Conservation (phyloP, 1,140 invertebrate genomes). For the Pseudomyrmex sp. region DNA sequence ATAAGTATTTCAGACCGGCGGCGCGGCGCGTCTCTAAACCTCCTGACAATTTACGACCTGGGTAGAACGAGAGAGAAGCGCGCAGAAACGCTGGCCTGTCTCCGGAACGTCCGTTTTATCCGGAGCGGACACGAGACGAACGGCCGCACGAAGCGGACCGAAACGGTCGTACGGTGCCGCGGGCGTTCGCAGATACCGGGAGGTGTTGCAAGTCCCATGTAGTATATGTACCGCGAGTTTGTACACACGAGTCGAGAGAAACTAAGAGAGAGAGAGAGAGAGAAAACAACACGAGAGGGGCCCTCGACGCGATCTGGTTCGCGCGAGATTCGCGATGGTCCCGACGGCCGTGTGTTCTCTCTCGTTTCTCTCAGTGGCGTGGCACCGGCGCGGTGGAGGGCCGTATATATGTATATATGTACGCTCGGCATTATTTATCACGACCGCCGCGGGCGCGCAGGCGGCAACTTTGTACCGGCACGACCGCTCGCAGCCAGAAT, state of each 20-base stretch:
- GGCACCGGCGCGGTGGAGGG: not conserved
- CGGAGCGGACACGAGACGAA: conserved; percentile 12
- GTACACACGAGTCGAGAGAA: not conserved
- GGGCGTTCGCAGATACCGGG: conserved; percentile 17
- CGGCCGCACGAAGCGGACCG: conserved; percentile 17
- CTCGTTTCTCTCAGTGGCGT: not conserved
- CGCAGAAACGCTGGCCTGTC: conserved; percentile 46
- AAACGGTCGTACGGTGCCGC: not conserved
- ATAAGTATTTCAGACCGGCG: conserved; percentile 66
- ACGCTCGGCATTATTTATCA: conserved; percentile 78
- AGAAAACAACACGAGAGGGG: too few species aligned
- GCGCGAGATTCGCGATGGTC: conserved; percentile 30
- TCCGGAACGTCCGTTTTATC: conserved; percentile 25
- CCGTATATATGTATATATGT: conserved; percentile 37
- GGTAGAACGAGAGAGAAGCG: conserved; percentile 42
- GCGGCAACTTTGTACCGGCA: conserved; percentile 76
- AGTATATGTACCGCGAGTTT: conserved; percentile 6
- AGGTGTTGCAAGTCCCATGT: not conserved
- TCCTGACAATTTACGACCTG: conserved; percentile 66
- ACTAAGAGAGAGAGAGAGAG: not conserved
- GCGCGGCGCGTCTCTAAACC: conserved; percentile 24
- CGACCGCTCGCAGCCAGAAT: conserved; percentile 72
- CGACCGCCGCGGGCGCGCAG: conserved; percentile 75
- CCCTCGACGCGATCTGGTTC: conserved; percentile 4
- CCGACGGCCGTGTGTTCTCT: not conserved